phyloP scores from a whole-genome alignment of 2,888 invertebrate genomes.

The Taphrorychus bicolor region DNA sequence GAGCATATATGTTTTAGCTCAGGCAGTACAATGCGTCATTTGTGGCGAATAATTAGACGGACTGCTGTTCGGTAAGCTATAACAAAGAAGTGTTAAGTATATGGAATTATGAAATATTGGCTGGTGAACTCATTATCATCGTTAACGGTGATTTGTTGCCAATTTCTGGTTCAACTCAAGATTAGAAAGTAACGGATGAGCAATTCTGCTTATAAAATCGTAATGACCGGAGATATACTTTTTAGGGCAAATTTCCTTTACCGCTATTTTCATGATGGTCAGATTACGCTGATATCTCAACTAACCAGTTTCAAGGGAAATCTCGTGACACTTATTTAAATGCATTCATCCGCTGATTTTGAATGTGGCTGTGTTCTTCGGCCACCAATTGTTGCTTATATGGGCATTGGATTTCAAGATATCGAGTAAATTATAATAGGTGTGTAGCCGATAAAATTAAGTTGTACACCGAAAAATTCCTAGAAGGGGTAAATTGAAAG shows the following conservation, averaged over 20 bases:
- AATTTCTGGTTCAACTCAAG: not conserved
- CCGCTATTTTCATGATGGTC: not conserved
- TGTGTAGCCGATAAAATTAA: too few relatives aligned
- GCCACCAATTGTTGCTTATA: not conserved
- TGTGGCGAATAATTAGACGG: too few relatives aligned
- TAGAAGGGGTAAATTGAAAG: too few relatives aligned
- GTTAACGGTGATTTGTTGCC: slow-evolving; percentile 5
- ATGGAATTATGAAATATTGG: too few relatives aligned
- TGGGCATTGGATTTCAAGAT: too few relatives aligned
- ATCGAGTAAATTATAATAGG: too few relatives aligned
- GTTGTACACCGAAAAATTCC: too few relatives aligned
- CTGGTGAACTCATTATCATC: too few relatives aligned
- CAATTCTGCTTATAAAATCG: not conserved
- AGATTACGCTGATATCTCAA: not conserved
- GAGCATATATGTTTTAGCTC: not conserved
- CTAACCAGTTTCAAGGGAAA: slow-evolving; percentile 7
- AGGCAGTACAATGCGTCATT: slow-evolving; percentile 9
- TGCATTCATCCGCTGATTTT: not conserved
- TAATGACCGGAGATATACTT: slow-evolving; percentile 1
- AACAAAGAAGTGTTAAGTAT: too few relatives aligned
- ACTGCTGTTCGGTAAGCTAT: too few relatives aligned
- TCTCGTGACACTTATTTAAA: slow-evolving; percentile 5
- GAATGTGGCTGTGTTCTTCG: not conserved
- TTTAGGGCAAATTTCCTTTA: slow-evolving; percentile 17
- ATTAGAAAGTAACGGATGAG: slow-evolving; percentile 17